These are phyloP conservation scores for Hirtodrosophila trivittata DNA, from an alignment of 2,888 invertebrate species.

Conservation along the genomic window DNA sequence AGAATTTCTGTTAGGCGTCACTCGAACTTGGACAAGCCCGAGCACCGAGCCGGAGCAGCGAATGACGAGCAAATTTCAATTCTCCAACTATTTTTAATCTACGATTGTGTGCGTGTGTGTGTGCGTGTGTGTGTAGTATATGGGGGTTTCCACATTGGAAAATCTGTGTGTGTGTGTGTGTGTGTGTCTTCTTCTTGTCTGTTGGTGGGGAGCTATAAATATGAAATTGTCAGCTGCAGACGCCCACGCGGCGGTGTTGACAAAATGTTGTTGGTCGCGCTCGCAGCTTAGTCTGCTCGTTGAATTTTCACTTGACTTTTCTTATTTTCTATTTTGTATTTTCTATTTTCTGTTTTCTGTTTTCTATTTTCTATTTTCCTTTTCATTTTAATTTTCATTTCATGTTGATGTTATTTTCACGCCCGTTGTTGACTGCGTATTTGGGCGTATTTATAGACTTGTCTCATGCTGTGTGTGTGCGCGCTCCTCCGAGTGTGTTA, in stretches of 20 bases:
- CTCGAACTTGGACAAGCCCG: constrained; percentile 21
- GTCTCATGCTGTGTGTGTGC: constrained; percentile 83
- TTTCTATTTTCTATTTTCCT: constrained; percentile 30
- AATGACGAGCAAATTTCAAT: constrained; percentile 45
- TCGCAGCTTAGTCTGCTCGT: neutral
- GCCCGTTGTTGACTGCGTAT: constrained; percentile 47
- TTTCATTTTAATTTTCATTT: constrained; percentile 40
- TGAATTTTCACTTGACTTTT: neutral
- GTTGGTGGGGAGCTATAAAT: constrained; percentile 55
- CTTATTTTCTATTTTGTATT: constrained; percentile 26
- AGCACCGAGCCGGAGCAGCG: too few relatives aligned
- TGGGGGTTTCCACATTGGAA: constrained; percentile 49
- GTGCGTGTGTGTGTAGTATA: constrained; percentile 6
- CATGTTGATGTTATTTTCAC: constrained; percentile 61
- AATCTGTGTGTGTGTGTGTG: constrained; percentile 8
- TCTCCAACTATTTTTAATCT: constrained; percentile 7
- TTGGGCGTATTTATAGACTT: constrained; percentile 80
- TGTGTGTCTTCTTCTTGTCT: constrained; percentile 4
- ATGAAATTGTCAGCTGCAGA: constrained; percentile 77
- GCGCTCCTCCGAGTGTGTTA: too few relatives aligned
- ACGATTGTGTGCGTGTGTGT: constrained; percentile 34
- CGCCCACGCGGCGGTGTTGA: constrained; percentile 69
- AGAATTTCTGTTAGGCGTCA: constrained; percentile 35
- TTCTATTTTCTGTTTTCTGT: constrained; percentile 24
- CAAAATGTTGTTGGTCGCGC: constrained; percentile 43